Percentiles rank a stretch among this genome's conserved stretches.
Evolutionary conservation across 2,113 vertebrate genomes (phyloP).

Genomic region (Campylorhamphus procurvoides): DNA sequence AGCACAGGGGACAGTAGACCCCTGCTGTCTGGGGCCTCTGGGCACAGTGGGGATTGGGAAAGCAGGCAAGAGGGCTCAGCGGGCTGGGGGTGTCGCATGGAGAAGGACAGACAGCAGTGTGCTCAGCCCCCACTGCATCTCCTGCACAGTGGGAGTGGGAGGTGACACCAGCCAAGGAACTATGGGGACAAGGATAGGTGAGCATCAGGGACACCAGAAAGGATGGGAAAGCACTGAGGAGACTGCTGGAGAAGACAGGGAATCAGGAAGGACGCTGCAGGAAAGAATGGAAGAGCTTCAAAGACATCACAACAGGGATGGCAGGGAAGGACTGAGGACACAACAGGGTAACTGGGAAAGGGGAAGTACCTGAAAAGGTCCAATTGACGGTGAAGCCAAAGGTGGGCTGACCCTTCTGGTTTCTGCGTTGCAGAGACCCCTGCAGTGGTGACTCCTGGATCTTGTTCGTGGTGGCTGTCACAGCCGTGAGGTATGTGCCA

Average conservation of each 20-base stretch:
- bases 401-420: neutral
- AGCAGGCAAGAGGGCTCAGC: neutral
- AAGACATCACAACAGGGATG: neutral
- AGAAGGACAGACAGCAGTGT: neutral
- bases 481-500: fast-evolving
- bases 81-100: fast-evolving
- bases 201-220: neutral
- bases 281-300: neutral
- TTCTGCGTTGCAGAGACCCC: fast-evolving
- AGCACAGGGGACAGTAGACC: no score
- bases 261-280: neutral
- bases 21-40: neutral
- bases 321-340: neutral
- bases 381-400: conserved; percentile 8
- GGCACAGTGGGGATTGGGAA: neutral
- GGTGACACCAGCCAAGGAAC: neutral
- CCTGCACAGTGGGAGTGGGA: neutral
- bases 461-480: fast-evolving
- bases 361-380: neutral
- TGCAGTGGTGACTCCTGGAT: neutral
- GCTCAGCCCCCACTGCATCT: neutral
- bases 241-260: neutral
- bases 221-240: neutral
- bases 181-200: neutral
- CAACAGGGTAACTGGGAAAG: fast-evolving